Base-by-base conservation (phyloP, 2,888 invertebrate genomes). In the Epinotia bilunana region DNA sequence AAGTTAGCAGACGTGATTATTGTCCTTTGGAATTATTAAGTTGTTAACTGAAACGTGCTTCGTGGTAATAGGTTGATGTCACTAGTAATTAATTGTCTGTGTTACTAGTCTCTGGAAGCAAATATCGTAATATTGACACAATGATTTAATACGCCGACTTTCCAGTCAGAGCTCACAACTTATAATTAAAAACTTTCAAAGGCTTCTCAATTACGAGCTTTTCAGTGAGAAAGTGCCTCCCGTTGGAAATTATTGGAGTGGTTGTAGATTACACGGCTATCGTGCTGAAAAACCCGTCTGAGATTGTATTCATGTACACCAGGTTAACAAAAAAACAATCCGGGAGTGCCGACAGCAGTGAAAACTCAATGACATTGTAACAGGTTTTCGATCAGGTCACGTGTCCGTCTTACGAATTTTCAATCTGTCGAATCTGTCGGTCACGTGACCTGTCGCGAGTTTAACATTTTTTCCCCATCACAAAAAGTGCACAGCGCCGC, bases 81-180 rank as follows among this genome's bases (percentile, higher is more conserved):
- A 85, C 84, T 58, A 86, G 86, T 89, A 87, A 88, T 90, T 86
- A 60, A 70, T 60, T 71, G 2, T n/a, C 1, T 53, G 2, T 13
- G n/a, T n/a, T n/a, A 33, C 33, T 33, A 61, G 53, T 55, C n/a
- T 28, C 23, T 16, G 3, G 28, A 39, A 9, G 20, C 11, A 65
- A 46, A 63, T 63, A 12, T 63, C 23, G 3, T 39, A 57, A 55
- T 33, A n/a, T n/a, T 23, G 28, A 33, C n/a, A 20, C 9, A 20
- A 58, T 43, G 20, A 43, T 43, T 39, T 58, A 20, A 58, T 55
- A 55, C 65, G 11, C 16, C 12, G 46, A 28, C 23, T 43, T n/a
- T 28, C 23, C 20, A 39, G 46, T 28, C n/a, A 33, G 23, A 61
- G 23, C 39, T 39, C 57, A 43, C 13, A 23, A 43, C 6, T n/a